Conservation (phyloP, 1,140 invertebrate genomes). For the Euwallacea fornicatus region DNA sequence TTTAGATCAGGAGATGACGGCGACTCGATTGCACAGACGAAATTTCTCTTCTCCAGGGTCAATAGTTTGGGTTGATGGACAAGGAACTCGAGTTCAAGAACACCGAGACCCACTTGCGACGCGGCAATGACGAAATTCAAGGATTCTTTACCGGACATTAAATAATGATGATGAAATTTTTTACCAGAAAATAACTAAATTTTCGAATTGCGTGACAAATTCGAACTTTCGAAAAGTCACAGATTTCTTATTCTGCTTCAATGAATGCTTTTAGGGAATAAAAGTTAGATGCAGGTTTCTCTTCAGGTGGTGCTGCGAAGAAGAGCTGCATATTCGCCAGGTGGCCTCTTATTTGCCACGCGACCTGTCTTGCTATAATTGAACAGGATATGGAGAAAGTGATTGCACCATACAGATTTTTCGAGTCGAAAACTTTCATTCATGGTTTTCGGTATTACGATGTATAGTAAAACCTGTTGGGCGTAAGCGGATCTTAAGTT, state of each 20-base stretch:
- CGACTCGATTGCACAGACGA: slow-evolving; percentile 28
- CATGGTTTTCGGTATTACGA: slow-evolving; percentile 27
- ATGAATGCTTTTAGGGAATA: neutral
- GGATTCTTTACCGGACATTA: slow-evolving; percentile 27
- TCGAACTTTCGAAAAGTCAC: neutral
- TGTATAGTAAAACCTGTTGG: slow-evolving; percentile 7
- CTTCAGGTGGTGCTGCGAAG: neutral
- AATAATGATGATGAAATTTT: slow-evolving; percentile 22
- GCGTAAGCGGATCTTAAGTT: slow-evolving; percentile 1
- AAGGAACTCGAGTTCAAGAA: slow-evolving; percentile 35
- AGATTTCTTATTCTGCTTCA: neutral
- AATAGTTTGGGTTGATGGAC: slow-evolving; percentile 27
- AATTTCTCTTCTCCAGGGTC: slow-evolving; percentile 39
- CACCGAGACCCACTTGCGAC: slow-evolving; percentile 29
- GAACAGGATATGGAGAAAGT: slow-evolving; percentile 29
- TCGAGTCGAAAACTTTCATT: slow-evolving; percentile 30
- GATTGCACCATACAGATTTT: slow-evolving; percentile 28
- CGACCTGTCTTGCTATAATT: slow-evolving; percentile 20
- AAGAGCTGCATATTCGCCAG: slow-evolving; percentile 14
- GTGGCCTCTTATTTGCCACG: slow-evolving; percentile 28
- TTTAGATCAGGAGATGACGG: slow-evolving; percentile 35
- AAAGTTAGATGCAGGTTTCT: neutral
- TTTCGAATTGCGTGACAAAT: neutral
- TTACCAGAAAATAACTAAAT: neutral
- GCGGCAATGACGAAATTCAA: slow-evolving; percentile 27